Evolutionary conservation across 2,797 vertebrate species (phyloP).

Genomic region (Caiman crocodilus): DNA sequence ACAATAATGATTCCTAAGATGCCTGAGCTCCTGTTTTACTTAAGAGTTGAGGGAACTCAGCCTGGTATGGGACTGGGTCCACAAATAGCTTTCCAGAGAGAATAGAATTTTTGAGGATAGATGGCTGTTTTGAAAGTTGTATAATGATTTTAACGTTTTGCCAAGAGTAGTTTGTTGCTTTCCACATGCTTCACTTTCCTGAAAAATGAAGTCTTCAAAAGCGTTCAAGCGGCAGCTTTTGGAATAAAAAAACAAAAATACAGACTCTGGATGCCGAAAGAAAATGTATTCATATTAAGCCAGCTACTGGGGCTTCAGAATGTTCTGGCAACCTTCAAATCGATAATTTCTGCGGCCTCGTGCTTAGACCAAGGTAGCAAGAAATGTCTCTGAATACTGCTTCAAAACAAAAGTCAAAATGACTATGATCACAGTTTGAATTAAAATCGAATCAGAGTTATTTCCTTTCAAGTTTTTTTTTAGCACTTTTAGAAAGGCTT

Average conservation of each 20-base stretch:
- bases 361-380: neutral
- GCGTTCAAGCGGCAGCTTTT: neutral
- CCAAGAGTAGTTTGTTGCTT: neutral
- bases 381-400: neutral
- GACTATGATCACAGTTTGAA: neutral
- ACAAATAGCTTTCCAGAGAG: neutral
- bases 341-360: neutral
- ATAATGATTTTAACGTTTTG: constrained; percentile 16
- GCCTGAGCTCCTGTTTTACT: neutral
- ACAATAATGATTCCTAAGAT: too few species aligned
- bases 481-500: neutral
- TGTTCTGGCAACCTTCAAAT: neutral
- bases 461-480: neutral
- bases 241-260: neutral
- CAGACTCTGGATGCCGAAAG: neutral
- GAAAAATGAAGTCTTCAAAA: neutral
- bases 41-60: neutral
- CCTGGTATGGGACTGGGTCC: neutral
- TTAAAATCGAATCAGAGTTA: neutral
- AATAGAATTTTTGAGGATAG: neutral
- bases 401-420: constrained; percentile 17
- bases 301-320: neutral
- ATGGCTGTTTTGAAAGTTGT: neutral
- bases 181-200: neutral
- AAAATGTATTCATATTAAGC: neutral